Conservation (phyloP, 2,797 vertebrate species). For the Dermochelys coriacea region DNA sequence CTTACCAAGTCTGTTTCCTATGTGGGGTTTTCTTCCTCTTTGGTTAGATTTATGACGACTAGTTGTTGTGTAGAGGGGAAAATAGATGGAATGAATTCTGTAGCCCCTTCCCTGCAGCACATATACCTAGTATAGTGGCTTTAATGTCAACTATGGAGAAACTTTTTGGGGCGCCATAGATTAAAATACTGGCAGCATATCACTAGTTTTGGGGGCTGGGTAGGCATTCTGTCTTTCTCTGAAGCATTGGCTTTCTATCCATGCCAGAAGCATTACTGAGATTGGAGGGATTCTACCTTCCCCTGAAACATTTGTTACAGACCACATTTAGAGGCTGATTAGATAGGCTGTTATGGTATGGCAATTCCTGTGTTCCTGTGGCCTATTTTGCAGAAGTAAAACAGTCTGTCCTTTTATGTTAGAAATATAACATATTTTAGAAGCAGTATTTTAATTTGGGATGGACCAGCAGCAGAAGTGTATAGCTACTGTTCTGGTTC, state of each 20-base stretch:
- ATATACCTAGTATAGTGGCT: neutral
- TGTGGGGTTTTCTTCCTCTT: neutral
- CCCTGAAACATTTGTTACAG: neutral
- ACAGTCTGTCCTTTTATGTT: constrained; percentile 33
- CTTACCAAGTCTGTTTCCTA: neutral
- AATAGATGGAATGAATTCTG: neutral
- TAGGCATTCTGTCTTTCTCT: neutral
- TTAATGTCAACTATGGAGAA: neutral
- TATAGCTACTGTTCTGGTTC: constrained; percentile 61
- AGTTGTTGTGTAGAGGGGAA: neutral
- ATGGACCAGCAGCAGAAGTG: constrained; percentile 50
- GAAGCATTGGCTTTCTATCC: neutral
- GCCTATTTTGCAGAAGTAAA: neutral
- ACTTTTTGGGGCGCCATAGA: neutral
- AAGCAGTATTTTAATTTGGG: constrained; percentile 28
- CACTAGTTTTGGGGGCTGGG: neutral
- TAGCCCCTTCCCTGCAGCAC: neutral
- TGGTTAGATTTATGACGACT: neutral
- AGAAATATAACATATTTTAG: constrained; percentile 3
- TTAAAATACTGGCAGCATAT: neutral
- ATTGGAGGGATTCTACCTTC: constrained; percentile 17
- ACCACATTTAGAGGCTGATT: neutral
- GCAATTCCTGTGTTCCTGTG: neutral
- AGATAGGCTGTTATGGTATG: constrained; percentile 23
- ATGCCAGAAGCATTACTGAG: neutral